Evolutionary conservation across 2,113 vertebrate species (phyloP).

Genomic region (Numida meleagris): DNA sequence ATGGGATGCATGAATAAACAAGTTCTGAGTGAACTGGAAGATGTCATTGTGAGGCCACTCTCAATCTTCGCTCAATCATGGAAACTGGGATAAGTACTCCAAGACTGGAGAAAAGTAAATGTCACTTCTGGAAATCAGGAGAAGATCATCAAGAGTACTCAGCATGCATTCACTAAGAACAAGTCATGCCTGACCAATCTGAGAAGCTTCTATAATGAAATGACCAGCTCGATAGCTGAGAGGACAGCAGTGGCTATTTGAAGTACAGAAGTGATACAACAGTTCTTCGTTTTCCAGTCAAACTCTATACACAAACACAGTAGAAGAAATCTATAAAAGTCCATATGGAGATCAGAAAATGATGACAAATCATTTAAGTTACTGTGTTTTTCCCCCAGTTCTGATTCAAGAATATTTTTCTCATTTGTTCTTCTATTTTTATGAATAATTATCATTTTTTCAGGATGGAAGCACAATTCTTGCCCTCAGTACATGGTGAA

Average conservation of each 20-base stretch:
- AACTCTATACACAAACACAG: not conserved
- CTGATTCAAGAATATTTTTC: rapidly evolving
- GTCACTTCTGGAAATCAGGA: not conserved
- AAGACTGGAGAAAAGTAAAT: not conserved
- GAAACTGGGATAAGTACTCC: not conserved
- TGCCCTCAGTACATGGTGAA: not conserved
- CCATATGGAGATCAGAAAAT: not conserved
- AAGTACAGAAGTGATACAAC: not conserved
- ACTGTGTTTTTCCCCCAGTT: not conserved
- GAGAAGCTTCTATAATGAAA: not conserved
- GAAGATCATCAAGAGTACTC: not conserved
- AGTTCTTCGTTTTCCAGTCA: not conserved
- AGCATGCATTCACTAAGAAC: not conserved
- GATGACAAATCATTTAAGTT: not conserved
- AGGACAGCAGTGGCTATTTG: not conserved
- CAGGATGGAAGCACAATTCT: not conserved
- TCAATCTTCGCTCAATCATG: not conserved
- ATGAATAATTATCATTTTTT: not conserved
- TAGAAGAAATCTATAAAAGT: not conserved
- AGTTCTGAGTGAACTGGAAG: no score
- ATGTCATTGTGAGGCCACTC: no score
- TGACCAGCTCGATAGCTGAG: not conserved
- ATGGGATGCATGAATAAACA: no score
- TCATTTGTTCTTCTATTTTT: not conserved
- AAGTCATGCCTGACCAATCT: not conserved